These are phyloP conservation scores for Notothenia coriiceps DNA, from an alignment of 2,113 vertebrate genomes.

Conservation along the genomic window DNA sequence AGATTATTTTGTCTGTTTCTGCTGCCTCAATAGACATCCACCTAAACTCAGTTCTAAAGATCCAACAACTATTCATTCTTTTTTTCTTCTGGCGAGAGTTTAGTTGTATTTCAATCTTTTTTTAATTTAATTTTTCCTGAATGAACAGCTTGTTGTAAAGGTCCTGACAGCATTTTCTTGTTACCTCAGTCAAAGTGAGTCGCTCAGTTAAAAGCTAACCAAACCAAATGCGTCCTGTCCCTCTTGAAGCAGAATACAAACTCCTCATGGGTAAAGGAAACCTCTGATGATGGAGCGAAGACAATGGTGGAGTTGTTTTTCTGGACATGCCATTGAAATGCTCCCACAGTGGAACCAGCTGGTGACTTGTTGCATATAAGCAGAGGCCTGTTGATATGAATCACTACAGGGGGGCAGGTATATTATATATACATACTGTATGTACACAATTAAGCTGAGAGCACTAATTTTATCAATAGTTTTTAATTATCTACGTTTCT, in stretches of 20 bases:
- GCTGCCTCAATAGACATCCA: constrained; percentile 18
- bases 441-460: constrained; percentile 92
- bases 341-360: constrained; percentile 17
- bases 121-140: constrained; percentile 1
- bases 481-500: constrained; percentile 87
- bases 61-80: neutral
- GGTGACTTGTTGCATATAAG: constrained; percentile 41
- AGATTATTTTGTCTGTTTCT: neutral
- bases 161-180: constrained; percentile 15
- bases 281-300: constrained; percentile 14
- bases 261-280: neutral
- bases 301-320: neutral
- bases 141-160: neutral
- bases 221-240: constrained; percentile 60
- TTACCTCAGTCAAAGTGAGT: constrained; percentile 63
- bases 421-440: constrained; percentile 75
- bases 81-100: constrained; percentile 8
- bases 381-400: constrained; percentile 60
- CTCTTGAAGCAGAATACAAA: constrained; percentile 38
- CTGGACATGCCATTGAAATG: constrained; percentile 8
- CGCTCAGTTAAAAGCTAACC: constrained; percentile 39
- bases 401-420: constrained; percentile 79
- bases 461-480: constrained; percentile 96
- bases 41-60: constrained; percentile 3
- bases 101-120: neutral